Percentiles rank a stretch among this genome's conserved stretches.
phyloP scores from a whole-genome alignment of 2,888 invertebrate genomes.

The Thecocarcelia acutangulata region DNA sequence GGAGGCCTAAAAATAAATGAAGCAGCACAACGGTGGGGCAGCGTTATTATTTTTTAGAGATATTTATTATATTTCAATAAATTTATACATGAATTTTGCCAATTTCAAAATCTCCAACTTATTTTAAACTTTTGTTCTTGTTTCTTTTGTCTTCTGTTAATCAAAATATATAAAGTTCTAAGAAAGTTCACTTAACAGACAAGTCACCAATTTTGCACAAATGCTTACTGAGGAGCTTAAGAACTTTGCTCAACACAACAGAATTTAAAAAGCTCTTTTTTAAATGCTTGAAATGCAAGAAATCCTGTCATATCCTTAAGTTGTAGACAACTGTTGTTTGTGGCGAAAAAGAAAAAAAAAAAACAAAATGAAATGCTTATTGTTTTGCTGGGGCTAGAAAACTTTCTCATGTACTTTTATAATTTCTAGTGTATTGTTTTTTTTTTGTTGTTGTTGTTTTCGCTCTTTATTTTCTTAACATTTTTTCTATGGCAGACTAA shows the following conservation, averaged over 20 bases:
- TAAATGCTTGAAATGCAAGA: not conserved
- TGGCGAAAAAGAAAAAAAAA: too few relatives aligned
- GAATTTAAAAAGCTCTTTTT: not conserved
- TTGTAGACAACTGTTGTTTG: conserved; percentile 19
- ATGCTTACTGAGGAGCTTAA: not conserved
- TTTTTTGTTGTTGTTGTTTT: not conserved
- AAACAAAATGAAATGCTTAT: not conserved
- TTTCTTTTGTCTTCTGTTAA: not conserved
- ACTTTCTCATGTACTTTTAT: conserved; percentile 36
- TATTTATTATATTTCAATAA: too few relatives aligned
- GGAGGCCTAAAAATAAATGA: too few relatives aligned
- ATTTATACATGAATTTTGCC: too few relatives aligned
- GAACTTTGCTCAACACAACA: not conserved
- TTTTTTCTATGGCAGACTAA: conserved; percentile 22
- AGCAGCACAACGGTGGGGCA: too few relatives aligned
- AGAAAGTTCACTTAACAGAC: not conserved
- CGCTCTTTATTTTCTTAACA: not conserved
- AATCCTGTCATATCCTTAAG: conserved; percentile 32
- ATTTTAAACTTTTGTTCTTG: not conserved
- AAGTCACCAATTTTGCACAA: not conserved
- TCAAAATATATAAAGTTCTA: not conserved
- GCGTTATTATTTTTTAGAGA: too few relatives aligned
- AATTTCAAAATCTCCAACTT: too few relatives aligned
- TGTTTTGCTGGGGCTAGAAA: conserved; percentile 1
- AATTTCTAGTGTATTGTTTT: not conserved